Conservation (phyloP, 2,888 invertebrate species). For the Pheosia tremula region DNA sequence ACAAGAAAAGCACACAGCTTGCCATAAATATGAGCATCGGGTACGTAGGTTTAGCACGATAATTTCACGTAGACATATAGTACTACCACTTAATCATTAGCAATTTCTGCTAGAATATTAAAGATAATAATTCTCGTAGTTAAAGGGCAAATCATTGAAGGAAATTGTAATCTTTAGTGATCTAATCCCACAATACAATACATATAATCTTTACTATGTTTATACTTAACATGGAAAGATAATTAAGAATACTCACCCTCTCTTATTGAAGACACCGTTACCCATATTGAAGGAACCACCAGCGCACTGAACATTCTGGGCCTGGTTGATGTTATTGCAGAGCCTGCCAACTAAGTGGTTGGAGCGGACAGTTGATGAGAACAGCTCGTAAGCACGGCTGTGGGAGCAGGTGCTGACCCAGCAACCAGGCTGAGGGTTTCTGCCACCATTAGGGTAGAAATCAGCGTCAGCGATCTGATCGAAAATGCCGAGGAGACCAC, state of each 20-base stretch:
- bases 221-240: too few species aligned
- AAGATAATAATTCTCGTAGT: too few species aligned
- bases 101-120: too few species aligned
- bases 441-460: slow-evolving; percentile 75
- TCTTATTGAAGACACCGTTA: slow-evolving; percentile 52
- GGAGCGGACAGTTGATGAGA: slow-evolving; percentile 57
- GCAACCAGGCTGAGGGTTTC: slow-evolving; percentile 68
- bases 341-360: slow-evolving; percentile 57
- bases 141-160: too few species aligned
- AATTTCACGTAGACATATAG: too few species aligned
- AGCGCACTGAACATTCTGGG: slow-evolving; percentile 47
- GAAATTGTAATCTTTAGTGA: too few species aligned
- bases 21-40: too few species aligned
- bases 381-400: slow-evolving; percentile 55
- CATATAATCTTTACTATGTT: too few species aligned
- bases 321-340: slow-evolving; percentile 53
- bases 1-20: too few species aligned
- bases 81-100: too few species aligned
- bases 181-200: too few species aligned
- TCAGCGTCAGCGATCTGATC: slow-evolving; percentile 57
- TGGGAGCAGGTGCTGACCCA: slow-evolving; percentile 62
- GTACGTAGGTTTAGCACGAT: too few species aligned
- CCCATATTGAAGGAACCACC: slow-evolving; percentile 55
- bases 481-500: slow-evolving; percentile 62
- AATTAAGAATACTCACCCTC: slow-evolving; percentile 47